Base-by-base conservation (phyloP, 2,113 vertebrate genomes). In the Eptesicus fuscus region DNA sequence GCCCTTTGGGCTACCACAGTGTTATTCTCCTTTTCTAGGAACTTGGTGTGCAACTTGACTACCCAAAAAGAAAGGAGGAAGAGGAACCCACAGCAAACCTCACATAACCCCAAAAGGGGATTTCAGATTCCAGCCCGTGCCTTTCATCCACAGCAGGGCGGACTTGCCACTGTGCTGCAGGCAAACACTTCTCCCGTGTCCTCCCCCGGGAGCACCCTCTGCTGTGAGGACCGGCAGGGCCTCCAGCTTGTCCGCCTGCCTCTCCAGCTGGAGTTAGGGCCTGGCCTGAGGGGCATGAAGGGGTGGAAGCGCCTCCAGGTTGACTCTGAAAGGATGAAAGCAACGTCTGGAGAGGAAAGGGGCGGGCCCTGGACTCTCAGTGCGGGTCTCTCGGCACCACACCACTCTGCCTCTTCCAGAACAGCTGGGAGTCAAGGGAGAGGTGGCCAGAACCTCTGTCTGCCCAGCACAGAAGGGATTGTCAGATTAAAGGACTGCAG, bases 1-100 rank as follows among this genome's bases (percentile, higher is more conserved):
- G 97, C 96, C 97, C 97, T 98, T 97, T 98, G 98, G 98, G 98
- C 98, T 98, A 97, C 97, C 98, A 95, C 97, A 93, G 18, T 44
- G n/a, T 73, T 95, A 83, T 86, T 92, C 88, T 96, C 89, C 84
- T 96, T 94, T 96, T 97, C 97, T 97, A 97, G 97, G 97, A 97
- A 97, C 80, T 61, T 96, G 87, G 83, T 96, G 56, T 94, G 93
- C 40, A 70, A 65, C 85, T 86, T 40, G 88, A 92, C 71, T 70
- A 80, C 77, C 88, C 83, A 51, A 70, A 82, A 77, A 91, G 77
- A 76, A 59, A 92, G 91, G 40, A 76, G 92, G 77, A 87, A 71
- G 86, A 63, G 83, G 83, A 86, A n/a, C 53, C 76, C 74, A 71
- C 13, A 42, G 73, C 40, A 71, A 91, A 82, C 88, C 95, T 96